Conservation (phyloP, 1,140 invertebrate species). For the Aphidius ervi region DNA sequence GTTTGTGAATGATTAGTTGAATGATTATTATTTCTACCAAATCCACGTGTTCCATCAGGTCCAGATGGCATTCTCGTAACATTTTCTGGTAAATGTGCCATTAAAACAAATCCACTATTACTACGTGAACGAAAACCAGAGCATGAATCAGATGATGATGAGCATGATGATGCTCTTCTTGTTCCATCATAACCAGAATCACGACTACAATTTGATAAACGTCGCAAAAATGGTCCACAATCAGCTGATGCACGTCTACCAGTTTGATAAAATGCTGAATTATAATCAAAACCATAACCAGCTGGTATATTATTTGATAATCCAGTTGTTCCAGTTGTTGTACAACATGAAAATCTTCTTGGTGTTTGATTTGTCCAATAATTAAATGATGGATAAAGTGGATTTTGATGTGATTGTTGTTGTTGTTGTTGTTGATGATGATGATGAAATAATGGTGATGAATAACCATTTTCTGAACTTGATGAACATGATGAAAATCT, state of each 20-base stretch:
- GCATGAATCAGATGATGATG: slow-evolving; percentile 38
- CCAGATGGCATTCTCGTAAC: slow-evolving; percentile 75
- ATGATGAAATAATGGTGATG: slow-evolving; percentile 24
- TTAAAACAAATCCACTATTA: slow-evolving; percentile 53
- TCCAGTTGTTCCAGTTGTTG: slow-evolving; percentile 31
- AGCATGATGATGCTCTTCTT: slow-evolving; percentile 42
- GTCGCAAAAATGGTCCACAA: slow-evolving; percentile 47
- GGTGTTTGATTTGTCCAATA: slow-evolving; percentile 33
- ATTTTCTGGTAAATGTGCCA: slow-evolving; percentile 58
- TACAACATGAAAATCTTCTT: slow-evolving; percentile 45
- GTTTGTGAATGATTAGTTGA: slow-evolving; percentile 2
- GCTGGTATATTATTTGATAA: slow-evolving; percentile 31
- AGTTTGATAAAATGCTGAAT: slow-evolving; percentile 29
- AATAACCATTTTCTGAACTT: slow-evolving; percentile 44
- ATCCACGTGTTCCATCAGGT: slow-evolving; percentile 80
- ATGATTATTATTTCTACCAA: slow-evolving; percentile 43
- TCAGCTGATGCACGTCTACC: slow-evolving; percentile 42
- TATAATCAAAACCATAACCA: slow-evolving; percentile 41
- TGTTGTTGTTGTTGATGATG: slow-evolving; percentile 19
- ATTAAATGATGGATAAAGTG: slow-evolving; percentile 39
- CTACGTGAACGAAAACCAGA: slow-evolving; percentile 49
- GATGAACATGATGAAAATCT: slow-evolving; percentile 48
- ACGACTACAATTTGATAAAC: slow-evolving; percentile 54
- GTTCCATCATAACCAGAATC: slow-evolving; percentile 45
- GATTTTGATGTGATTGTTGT: slow-evolving; percentile 16